A percentile compares a stretch with the other conserved stretches of the same genome.
These are phyloP conservation scores for Dynastes hyllus DNA, from an alignment of 2,888 invertebrate genomes.

Conservation along the genomic window DNA sequence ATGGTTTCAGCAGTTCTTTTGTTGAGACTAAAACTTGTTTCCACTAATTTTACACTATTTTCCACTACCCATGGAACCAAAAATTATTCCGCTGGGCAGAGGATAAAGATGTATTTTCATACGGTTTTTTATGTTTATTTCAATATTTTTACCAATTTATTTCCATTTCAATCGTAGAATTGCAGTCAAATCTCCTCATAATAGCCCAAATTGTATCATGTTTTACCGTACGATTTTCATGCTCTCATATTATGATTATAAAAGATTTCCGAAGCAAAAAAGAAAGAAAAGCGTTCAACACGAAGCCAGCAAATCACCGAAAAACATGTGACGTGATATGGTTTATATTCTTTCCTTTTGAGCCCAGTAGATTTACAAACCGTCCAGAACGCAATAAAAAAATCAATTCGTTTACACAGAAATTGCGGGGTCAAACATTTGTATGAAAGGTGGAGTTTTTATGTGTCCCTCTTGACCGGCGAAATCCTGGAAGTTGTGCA, in stretches of 20 bases:
- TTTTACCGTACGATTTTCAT: background rate
- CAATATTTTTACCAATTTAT: too few species aligned
- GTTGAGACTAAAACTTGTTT: too few species aligned
- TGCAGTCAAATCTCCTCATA: background rate
- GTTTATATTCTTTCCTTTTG: constrained; percentile 32
- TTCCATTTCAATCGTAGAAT: background rate
- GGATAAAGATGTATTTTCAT: too few species aligned
- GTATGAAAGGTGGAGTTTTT: constrained; percentile 51
- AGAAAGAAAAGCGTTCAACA: constrained; percentile 11
- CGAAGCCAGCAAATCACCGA: constrained; percentile 31
- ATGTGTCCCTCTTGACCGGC: constrained; percentile 47
- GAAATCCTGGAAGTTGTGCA: constrained; percentile 47
- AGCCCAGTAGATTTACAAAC: constrained; percentile 43
- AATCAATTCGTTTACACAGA: constrained; percentile 50
- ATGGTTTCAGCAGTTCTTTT: too few species aligned
- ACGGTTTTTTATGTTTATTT: too few species aligned
- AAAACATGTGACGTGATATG: constrained; percentile 23
- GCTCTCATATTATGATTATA: background rate
- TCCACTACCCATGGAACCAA: too few species aligned
- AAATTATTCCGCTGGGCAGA: too few species aligned
- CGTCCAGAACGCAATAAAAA: constrained; percentile 47
- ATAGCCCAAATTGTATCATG: background rate
- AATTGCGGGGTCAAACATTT: constrained; percentile 51
- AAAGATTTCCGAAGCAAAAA: background rate
- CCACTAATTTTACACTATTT: too few species aligned